Conservation (phyloP, 2,797 vertebrate genomes). For the Mormyrus proboscirostris region DNA sequence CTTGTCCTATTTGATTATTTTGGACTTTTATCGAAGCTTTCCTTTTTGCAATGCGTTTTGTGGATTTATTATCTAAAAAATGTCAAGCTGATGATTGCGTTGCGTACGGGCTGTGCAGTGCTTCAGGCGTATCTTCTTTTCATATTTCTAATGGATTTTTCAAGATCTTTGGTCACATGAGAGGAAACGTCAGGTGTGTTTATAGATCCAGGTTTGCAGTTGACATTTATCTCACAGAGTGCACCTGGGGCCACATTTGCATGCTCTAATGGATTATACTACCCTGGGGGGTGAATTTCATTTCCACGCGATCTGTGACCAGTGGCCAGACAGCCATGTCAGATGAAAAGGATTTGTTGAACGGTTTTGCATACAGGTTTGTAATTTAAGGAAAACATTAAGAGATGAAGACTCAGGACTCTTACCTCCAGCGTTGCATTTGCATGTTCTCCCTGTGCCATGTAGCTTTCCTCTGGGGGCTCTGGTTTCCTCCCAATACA, state of each 20-base stretch:
- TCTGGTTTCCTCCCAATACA: neutral
- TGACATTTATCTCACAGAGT: constrained; percentile 17
- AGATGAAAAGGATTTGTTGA: neutral
- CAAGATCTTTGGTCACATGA: neutral
- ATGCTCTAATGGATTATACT: constrained; percentile 16
- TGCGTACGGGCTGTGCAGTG: neutral
- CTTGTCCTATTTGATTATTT: neutral
- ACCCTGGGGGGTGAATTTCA: neutral
- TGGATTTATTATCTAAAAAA: neutral
- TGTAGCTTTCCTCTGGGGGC: neutral
- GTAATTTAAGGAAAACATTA: neutral
- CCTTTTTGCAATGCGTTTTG: neutral
- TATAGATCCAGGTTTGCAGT: constrained; percentile 8
- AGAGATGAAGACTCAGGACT: neutral
- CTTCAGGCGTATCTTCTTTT: neutral
- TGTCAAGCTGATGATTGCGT: neutral
- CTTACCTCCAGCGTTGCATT: neutral
- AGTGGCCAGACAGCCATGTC: neutral
- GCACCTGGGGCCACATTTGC: constrained; percentile 19
- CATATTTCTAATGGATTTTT: neutral
- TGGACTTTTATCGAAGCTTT: neutral
- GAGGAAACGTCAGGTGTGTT: constrained; percentile 3
- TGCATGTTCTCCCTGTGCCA: neutral
- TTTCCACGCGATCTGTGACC: neutral
- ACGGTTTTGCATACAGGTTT: neutral